Evolutionary conservation across 2,888 invertebrate species (phyloP).

Genomic region (Drosophila pegasa): DNA sequence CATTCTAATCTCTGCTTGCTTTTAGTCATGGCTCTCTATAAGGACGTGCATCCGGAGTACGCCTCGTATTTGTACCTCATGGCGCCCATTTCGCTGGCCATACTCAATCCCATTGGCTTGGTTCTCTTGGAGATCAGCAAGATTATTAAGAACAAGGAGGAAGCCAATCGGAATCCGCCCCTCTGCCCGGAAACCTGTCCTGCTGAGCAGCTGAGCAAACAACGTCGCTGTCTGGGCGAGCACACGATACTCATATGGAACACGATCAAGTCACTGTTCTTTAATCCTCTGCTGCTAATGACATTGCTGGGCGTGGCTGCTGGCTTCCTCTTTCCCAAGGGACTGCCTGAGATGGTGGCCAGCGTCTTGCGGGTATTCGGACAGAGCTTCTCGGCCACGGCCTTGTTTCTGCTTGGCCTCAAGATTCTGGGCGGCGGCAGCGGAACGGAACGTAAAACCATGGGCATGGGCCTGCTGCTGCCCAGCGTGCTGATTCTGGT

Average conservation of each 20-base stretch:
- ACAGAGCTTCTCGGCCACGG: slow-evolving; percentile 95
- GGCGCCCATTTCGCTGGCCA: slow-evolving; percentile 96
- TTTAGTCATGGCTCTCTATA: slow-evolving; percentile 93
- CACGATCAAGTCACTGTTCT: slow-evolving; percentile 89
- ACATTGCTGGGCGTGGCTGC: slow-evolving; percentile 95
- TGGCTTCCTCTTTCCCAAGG: slow-evolving; percentile 92
- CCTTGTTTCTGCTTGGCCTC: slow-evolving; percentile 95
- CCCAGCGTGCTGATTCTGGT: slow-evolving; percentile 95
- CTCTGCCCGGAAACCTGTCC: slow-evolving; percentile 81
- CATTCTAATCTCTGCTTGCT: slow-evolving; percentile 42
- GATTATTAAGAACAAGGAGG: slow-evolving; percentile 83
- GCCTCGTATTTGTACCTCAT: slow-evolving; percentile 95
- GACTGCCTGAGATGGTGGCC: slow-evolving; percentile 90
- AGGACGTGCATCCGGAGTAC: slow-evolving; percentile 94
- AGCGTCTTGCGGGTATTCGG: slow-evolving; percentile 92
- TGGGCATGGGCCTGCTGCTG: slow-evolving; percentile 90
- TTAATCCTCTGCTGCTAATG: slow-evolving; percentile 96
- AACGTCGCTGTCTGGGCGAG: slow-evolving; percentile 77
- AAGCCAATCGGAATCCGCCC: slow-evolving; percentile 67
- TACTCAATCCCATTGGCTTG: slow-evolving; percentile 96
- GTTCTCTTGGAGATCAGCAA: slow-evolving; percentile 92
- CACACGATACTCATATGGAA: slow-evolving; percentile 82
- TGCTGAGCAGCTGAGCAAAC: slow-evolving; percentile 72
- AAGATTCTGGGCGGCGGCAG: slow-evolving; percentile 97
- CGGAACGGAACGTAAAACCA: slow-evolving; percentile 73